Evolutionary conservation across 2,797 vertebrate genomes (phyloP), one percentile per base, ranked within the genome.

Genomic region (Eurystomus glaucurus): DNA sequence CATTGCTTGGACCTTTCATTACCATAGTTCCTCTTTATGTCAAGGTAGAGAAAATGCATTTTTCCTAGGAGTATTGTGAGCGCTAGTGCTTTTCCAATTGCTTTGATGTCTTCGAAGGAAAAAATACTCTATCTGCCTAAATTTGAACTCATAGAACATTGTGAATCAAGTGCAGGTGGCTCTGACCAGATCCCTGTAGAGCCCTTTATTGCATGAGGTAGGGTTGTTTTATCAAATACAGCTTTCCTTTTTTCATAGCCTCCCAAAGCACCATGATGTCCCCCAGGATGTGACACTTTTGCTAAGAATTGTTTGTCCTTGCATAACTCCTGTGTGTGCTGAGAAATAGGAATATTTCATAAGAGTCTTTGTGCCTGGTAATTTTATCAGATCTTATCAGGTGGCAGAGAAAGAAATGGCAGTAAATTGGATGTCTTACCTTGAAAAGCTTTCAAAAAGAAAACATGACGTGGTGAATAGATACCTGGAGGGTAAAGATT

Each of bases 401-500:
- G 41, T 75, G 93, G 68, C 88, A 89, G 75, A 69, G 77, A 70
- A 97, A 89, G 85, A 90, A 92, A 78, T 62, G 69, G 92, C 84
- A 74, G 65, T 95, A 97, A 97, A 97, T 96, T 94, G 79, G 69
- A 95, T 92, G 88, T 86, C 79, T 93, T 95, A 75, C 95, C 93
- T 94, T 93, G 88, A 87, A 95, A 96, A 93, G 87, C 90, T 93
- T 95, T 96, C 82, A 87, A 68, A 92, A 93, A 80, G 90, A 72
- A 94, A 91, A 88, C 9, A 33, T 94, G 91, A 94, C 71, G 39
- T 17, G 54, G 74, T 87, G 95, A 94, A 94, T 70, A 90, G 92
- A 90, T 90, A 57, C 82, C 96, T 85, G 50, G 71, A 82, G 72
- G 79, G 58, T 66, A 74, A 72, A 43, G 0, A 0, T 15, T 29